Conservation (phyloP, 2,797 vertebrate species). For the Limnodromus scolopaceus region DNA sequence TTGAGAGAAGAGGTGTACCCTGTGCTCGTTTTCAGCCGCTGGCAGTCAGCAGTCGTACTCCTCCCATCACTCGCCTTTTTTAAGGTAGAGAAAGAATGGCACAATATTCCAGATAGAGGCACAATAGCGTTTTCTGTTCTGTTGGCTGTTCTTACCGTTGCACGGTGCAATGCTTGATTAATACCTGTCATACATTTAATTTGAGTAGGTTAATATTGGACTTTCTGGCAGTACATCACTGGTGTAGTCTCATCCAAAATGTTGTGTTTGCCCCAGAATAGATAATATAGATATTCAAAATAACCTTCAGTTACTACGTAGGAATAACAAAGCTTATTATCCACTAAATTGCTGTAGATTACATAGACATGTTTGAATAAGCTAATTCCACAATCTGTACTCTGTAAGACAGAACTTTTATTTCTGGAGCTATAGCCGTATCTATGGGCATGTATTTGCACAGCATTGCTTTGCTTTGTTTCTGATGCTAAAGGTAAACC, state of each 20-base stretch:
- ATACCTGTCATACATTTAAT: neutral
- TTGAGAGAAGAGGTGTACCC: neutral
- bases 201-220: neutral
- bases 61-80: neutral
- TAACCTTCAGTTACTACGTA: neutral
- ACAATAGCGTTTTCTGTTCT: neutral
- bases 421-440: neutral
- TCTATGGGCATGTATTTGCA: neutral
- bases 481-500: neutral
- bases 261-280: neutral
- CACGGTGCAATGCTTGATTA: neutral
- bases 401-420: neutral
- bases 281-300: neutral
- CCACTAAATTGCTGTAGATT: neutral
- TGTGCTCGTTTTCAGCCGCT: accelerated
- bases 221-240: neutral
- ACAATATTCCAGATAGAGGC: neutral
- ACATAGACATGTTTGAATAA: neutral
- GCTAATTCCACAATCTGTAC: neutral
- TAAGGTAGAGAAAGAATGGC: neutral
- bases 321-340: neutral
- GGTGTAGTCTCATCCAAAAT: neutral
- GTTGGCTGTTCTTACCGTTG: neutral
- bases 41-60: neutral
- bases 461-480: neutral